Evolutionary conservation across 2,888 invertebrate genomes (phyloP).

Genomic region (Kuschelorhynchus macadamiae): DNA sequence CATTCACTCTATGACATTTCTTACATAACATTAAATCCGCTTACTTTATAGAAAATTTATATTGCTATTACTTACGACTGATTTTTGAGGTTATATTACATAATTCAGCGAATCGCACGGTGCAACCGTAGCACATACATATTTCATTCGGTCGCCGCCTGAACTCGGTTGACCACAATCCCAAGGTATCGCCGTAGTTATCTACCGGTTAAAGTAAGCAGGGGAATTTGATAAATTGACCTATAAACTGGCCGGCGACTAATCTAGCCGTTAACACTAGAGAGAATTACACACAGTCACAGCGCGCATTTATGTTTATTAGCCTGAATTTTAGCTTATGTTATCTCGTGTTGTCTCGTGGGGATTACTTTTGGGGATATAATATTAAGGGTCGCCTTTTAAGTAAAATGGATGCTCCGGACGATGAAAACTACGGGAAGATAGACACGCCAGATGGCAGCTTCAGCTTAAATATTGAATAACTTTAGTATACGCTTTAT

Average conservation of each 20-base stretch:
- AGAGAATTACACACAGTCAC: slow-evolving; percentile 14
- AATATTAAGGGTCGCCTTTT: too few relatives aligned
- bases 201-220: slow-evolving; percentile 27
- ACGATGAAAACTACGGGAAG: too few relatives aligned
- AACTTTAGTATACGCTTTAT: too few relatives aligned
- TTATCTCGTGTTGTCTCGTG: background rate
- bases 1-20: too few relatives aligned
- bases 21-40: too few relatives aligned
- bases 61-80: too few relatives aligned
- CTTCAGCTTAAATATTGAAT: too few relatives aligned
- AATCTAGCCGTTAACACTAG: slow-evolving; percentile 32
- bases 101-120: background rate
- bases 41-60: too few relatives aligned
- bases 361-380: background rate
- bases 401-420: too few relatives aligned
- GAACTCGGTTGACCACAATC: slow-evolving; percentile 19
- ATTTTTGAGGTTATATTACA: too few relatives aligned
- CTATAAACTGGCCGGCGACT: slow-evolving; percentile 18
- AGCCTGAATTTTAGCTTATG: slow-evolving; percentile 2
- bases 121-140: slow-evolving; percentile 7
- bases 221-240: slow-evolving; percentile 29
- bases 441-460: too few relatives aligned
- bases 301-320: slow-evolving; percentile 20
- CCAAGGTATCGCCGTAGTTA: slow-evolving; percentile 29
- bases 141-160: slow-evolving; percentile 10